A percentile compares a stretch with the other conserved stretches of the same genome.
Conservation (phyloP, 2,797 vertebrate genomes). For the Limosa lapponica region DNA sequence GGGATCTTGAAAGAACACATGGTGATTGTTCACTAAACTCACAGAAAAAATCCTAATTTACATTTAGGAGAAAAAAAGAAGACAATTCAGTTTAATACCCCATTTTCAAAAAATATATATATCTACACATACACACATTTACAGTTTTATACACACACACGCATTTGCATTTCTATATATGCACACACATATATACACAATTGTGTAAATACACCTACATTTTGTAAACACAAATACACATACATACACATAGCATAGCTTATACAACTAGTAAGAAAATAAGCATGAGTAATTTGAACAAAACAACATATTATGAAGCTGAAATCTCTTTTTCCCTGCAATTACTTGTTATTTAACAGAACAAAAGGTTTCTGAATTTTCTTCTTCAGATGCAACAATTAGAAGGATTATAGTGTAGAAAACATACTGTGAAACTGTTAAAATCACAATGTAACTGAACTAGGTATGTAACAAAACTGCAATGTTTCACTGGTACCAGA, state of each 20-base stretch:
- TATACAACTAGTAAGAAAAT: neutral
- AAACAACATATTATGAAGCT: neutral
- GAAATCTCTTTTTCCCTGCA: neutral
- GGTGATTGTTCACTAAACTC: slow-evolving; percentile 99
- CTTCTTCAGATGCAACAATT: neutral
- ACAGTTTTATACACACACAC: neutral
- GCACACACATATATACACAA: neutral
- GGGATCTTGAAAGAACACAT: slow-evolving; percentile 96
- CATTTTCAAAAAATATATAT: neutral
- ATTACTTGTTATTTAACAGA: neutral
- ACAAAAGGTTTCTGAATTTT: neutral
- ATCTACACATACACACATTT: rapidly evolving
- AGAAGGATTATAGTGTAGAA: neutral
- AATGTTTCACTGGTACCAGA: neutral
- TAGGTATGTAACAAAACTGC: neutral
- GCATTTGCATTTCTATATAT: neutral
- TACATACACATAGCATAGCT: neutral
- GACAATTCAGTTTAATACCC: neutral
- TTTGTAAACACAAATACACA: neutral
- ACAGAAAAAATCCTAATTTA: slow-evolving; percentile 94
- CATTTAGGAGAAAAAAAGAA: neutral
- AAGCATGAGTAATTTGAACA: neutral
- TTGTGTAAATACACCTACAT: neutral
- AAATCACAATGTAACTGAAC: neutral
- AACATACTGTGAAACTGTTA: neutral